Evolutionary conservation across 2,888 invertebrate genomes (phyloP), one percentile per base, ranked within the genome.

Genomic region (Drosophila niveifrons): DNA sequence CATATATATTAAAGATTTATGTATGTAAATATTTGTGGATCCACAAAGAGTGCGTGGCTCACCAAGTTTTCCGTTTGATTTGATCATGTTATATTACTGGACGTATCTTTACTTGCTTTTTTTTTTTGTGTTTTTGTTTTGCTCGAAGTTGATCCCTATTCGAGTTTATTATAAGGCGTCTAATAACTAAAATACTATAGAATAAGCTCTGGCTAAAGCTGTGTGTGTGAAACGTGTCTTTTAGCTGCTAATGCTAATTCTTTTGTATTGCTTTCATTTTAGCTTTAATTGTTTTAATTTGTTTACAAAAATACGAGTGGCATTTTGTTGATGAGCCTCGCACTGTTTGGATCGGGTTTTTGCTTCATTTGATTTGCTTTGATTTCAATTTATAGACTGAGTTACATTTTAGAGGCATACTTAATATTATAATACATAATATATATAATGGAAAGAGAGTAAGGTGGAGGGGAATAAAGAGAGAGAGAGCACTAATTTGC

Each of bases 191-290:
- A 53, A 56, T 70, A 63, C 52, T 58, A 75, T 61, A 53, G 46
- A 11, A 72, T 81, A 82, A 82, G 84, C 84, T 82, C 82, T 64
- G 63, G 50, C 74, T 79, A 71, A 70, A 68, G 70, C 71, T 72
- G 61, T 23, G n/a, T 23, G n/a, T 68, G 63, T 29, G 13, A 66
- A 71, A 56, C 44, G 39, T 56, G 31, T 71, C 23, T 44, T 62
- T 62, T 64, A 77, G 28, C 56, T 66, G 13, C 48, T 66, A 65
- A 62, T 58, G 31, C 9, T 46, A 51, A 17, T 66, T 31, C 15
- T 61, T 43, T 66, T 65, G 62, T 61, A 67, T 66, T 65, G 48
- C 46, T 47, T 72, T 58, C 11, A 66, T 44, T 67, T 52, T 29
- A 57, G 17, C 36, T 29, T 55, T 31, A 17, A 11, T 31, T 44